These are phyloP conservation scores for Amblyopsis hoosieri DNA, from an alignment of 2,797 vertebrate genomes.

Conservation along the genomic window DNA sequence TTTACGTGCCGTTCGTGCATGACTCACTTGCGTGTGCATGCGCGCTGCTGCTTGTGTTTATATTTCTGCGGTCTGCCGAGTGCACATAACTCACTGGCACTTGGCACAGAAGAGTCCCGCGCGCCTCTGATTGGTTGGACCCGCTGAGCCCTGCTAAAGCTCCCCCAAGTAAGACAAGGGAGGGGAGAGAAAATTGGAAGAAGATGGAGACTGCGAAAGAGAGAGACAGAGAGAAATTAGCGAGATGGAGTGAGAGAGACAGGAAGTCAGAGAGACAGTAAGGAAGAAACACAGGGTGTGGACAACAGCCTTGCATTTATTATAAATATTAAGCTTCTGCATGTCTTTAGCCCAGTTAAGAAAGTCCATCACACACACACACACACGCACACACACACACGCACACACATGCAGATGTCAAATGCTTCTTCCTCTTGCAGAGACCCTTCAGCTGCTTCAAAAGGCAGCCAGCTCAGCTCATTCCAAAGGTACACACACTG, in stretches of 20 bases:
- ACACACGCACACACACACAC: constrained; percentile 7
- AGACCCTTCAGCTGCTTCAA: constrained; percentile 53
- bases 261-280: constrained; percentile 20
- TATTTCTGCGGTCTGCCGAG: constrained; percentile 35
- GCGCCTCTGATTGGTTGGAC: constrained; percentile 46
- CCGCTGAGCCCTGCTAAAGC: constrained; percentile 44
- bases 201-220: constrained; percentile 8
- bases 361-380: constrained; percentile 18
- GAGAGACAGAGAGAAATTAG: constrained; percentile 11
- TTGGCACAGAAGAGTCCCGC: constrained; percentile 47
- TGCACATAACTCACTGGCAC: constrained; percentile 37
- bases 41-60: constrained; percentile 41
- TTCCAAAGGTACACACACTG: constrained; percentile 51
- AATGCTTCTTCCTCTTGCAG: constrained; percentile 15
- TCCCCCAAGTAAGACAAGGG: constrained; percentile 21
- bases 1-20: not conserved
- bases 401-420: not conserved
- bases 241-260: constrained; percentile 16
- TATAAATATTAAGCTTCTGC: constrained; percentile 42
- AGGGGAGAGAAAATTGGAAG: constrained; percentile 10
- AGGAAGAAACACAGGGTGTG: constrained; percentile 20
- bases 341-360: constrained; percentile 21
- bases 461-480: constrained; percentile 31
- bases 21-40: constrained; percentile 2
- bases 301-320: constrained; percentile 40